phyloP scores from a whole-genome alignment of 2,113 vertebrate genomes.

The Diadophis punctatus region DNA sequence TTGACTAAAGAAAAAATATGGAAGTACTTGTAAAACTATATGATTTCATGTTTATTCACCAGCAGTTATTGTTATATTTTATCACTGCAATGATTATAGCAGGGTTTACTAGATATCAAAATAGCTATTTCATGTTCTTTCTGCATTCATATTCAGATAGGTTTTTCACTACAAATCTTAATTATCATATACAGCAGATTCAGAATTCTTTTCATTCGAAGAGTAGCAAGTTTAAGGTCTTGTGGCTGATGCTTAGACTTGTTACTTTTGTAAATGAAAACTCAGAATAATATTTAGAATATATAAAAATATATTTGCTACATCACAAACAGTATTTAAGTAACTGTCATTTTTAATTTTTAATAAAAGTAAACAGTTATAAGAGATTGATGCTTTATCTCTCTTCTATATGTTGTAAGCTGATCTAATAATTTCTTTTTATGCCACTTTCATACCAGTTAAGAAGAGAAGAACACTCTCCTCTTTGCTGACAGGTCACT shows the following conservation, averaged over 20 bases:
- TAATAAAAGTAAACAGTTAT: background rate
- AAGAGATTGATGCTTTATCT: background rate
- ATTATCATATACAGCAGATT: constrained; percentile 33
- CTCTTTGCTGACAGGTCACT: background rate
- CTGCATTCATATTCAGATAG: constrained; percentile 57
- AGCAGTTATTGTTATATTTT: constrained; percentile 52
- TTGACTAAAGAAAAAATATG: constrained; percentile 28
- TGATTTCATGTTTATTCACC: constrained; percentile 63
- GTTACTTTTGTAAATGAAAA: background rate
- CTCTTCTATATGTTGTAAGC: background rate
- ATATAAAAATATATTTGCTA: background rate
- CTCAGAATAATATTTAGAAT: background rate
- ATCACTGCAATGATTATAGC: constrained; percentile 56
- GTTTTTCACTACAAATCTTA: constrained; percentile 36
- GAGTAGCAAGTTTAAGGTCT: constrained; percentile 18
- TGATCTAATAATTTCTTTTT: background rate
- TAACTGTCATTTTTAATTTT: background rate
- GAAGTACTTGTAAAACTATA: constrained; percentile 49
- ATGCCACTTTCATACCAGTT: background rate
- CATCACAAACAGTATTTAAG: background rate
- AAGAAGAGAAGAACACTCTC: background rate
- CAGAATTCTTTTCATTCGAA: constrained; percentile 15
- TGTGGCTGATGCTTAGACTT: background rate
- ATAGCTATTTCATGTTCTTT: constrained; percentile 62
- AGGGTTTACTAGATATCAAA: constrained; percentile 61